Conservation (phyloP, 2,888 invertebrate genomes). For the Podotricha telesiphe region DNA sequence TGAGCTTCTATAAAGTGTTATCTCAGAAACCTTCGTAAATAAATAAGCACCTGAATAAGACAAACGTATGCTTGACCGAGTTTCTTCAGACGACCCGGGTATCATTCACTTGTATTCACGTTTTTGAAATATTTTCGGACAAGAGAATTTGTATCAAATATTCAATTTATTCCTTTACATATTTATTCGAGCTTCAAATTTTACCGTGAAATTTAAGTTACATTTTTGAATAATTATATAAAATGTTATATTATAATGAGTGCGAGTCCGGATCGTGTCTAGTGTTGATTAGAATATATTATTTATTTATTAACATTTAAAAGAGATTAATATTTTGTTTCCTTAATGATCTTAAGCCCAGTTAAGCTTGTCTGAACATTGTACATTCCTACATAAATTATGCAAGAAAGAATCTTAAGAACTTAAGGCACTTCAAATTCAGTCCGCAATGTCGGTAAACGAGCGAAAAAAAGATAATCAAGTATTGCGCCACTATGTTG, state of each 20-base stretch:
- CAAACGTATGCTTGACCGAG: conserved; percentile 34
- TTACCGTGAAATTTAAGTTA: not conserved
- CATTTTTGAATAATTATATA: not conserved
- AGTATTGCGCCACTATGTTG: too few relatives aligned
- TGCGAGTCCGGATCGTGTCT: too few relatives aligned
- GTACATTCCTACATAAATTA: too few relatives aligned
- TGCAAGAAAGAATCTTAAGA: too few relatives aligned
- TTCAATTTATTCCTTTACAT: conserved; percentile 24
- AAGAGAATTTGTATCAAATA: conserved; percentile 23
- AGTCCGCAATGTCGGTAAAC: too few relatives aligned
- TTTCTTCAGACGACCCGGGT: conserved; percentile 25
- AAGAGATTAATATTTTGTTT: too few relatives aligned
- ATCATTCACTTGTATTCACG: conserved; percentile 26
- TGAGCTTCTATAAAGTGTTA: conserved; percentile 21
- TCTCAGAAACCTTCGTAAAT: conserved; percentile 28
- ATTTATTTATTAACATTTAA: too few relatives aligned
- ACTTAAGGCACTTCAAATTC: too few relatives aligned
- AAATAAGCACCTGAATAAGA: conserved; percentile 31
- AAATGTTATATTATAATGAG: not conserved
- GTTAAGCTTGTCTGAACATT: too few relatives aligned
- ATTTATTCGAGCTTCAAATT: conserved; percentile 18
- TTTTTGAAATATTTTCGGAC: conserved; percentile 25
- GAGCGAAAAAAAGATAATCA: too few relatives aligned
- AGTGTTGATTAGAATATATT: too few relatives aligned
- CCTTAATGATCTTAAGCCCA: too few relatives aligned